Evolutionary conservation across 1,140 invertebrate species (phyloP).

Genomic region (Bombus picipes): DNA sequence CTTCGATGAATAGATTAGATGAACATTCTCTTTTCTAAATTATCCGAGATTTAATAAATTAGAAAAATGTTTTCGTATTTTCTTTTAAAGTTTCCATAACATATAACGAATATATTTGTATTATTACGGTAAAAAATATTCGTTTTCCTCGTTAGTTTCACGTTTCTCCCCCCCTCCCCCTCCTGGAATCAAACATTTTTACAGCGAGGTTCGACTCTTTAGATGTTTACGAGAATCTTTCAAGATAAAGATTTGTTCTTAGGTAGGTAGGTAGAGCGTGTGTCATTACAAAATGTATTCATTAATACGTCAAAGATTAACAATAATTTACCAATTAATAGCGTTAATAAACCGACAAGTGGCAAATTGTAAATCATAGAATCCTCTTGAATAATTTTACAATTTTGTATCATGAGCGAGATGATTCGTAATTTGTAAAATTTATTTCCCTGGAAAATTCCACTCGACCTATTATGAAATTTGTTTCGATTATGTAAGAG

Average conservation of each 20-base stretch:
- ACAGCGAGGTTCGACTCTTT: neutral
- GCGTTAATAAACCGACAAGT: neutral
- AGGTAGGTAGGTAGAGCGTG: neutral
- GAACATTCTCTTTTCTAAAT: too few species aligned
- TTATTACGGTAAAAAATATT: neutral
- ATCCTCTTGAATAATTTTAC: too few species aligned
- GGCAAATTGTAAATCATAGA: neutral
- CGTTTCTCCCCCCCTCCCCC: too few species aligned
- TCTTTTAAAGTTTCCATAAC: neutral
- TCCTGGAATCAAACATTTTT: neutral
- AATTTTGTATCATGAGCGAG: too few species aligned
- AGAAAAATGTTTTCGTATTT: neutral
- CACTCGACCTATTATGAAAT: too few species aligned
- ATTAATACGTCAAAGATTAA: neutral
- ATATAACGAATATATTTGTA: too few species aligned
- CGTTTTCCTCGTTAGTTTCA: neutral
- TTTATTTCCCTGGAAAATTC: too few species aligned
- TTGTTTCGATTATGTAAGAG: neutral
- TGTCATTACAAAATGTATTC: neutral
- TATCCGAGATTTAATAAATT: neutral
- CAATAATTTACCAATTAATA: neutral
- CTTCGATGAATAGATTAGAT: neutral
- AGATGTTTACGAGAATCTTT: neutral
- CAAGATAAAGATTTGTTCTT: neutral
- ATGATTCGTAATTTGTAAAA: too few species aligned